These are phyloP conservation scores for Geococcyx californianus DNA, from an alignment of 2,113 vertebrate genomes.

Conservation along the genomic window DNA sequence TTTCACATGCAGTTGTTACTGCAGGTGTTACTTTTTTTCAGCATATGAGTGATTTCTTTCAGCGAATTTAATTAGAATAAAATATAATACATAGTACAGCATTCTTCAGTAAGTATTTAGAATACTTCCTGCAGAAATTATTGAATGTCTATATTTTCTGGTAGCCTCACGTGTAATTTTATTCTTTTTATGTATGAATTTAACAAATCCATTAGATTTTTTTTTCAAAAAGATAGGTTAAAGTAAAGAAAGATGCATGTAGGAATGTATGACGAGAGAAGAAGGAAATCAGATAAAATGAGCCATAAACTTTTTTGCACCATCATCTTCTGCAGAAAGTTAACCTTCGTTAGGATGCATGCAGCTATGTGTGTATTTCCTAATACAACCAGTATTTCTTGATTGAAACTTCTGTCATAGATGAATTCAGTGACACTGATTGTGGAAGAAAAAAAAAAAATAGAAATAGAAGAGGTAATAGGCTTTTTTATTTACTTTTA, in stretches of 20 bases:
- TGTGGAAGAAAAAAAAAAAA: background rate
- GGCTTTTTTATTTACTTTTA: background rate
- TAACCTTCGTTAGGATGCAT: background rate
- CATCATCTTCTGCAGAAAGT: background rate
- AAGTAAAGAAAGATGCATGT: background rate
- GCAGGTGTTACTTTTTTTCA: background rate
- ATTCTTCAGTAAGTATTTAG: background rate
- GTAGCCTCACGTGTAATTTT: background rate
- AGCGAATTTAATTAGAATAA: background rate
- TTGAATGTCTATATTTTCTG: background rate
- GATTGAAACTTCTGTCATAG: background rate
- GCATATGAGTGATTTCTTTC: background rate
- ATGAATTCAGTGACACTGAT: background rate
- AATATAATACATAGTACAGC: background rate
- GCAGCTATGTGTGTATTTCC: background rate
- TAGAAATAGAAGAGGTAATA: background rate
- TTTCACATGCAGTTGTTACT: background rate
- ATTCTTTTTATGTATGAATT: background rate
- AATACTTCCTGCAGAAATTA: background rate
- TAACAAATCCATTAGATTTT: background rate
- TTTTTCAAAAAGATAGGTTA: background rate
- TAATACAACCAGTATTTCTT: background rate
- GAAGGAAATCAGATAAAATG: background rate
- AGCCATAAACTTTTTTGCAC: background rate
- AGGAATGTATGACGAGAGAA: background rate